phyloP scores from a whole-genome alignment of 2,888 invertebrate genomes.

The Axea sp. region DNA sequence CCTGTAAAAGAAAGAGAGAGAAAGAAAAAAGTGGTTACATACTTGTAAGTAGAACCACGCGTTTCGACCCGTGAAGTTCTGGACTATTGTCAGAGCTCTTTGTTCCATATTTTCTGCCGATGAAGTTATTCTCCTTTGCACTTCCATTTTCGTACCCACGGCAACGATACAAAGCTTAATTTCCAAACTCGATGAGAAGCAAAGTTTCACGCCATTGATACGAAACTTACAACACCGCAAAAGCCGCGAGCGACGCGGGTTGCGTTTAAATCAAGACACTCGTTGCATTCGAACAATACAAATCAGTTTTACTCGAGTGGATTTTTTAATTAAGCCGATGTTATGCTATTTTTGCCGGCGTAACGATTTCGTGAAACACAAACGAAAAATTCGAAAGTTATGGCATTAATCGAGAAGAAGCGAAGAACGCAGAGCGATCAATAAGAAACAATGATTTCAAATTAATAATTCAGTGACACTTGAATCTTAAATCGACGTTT shows the following conservation, averaged over 20 bases:
- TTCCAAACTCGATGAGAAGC: slow-evolving; percentile 56
- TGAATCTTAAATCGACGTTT: too few species aligned
- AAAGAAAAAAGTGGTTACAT: too few species aligned
- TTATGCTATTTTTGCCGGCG: too few species aligned
- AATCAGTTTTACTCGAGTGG: slow-evolving; percentile 37
- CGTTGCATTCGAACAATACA: slow-evolving; percentile 31
- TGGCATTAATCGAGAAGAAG: too few species aligned
- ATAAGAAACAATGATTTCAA: too few species aligned
- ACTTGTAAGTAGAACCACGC: slow-evolving; percentile 2
- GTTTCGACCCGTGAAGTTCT: slow-evolving; percentile 8
- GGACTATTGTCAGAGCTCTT: slow-evolving; percentile 39
- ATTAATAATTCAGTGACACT: too few species aligned
- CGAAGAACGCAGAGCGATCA: too few species aligned
- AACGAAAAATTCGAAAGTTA: too few species aligned
- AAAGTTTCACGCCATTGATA: slow-evolving; percentile 47
- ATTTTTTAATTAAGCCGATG: too few species aligned
- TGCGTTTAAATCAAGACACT: slow-evolving; percentile 40
- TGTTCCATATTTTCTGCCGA: slow-evolving; percentile 51
- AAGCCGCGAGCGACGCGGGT: slow-evolving; percentile 34
- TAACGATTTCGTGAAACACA: too few species aligned
- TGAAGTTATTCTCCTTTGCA: slow-evolving; percentile 40
- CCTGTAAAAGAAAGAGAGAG: slow-evolving; percentile 14
- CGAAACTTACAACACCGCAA: slow-evolving; percentile 40
- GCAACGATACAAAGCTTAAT: slow-evolving; percentile 50
- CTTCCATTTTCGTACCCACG: slow-evolving; percentile 29